Percentiles rank a stretch among this genome's conserved stretches.
phyloP scores from a whole-genome alignment of 2,888 invertebrate species.

The Drosophila aldrichi region DNA sequence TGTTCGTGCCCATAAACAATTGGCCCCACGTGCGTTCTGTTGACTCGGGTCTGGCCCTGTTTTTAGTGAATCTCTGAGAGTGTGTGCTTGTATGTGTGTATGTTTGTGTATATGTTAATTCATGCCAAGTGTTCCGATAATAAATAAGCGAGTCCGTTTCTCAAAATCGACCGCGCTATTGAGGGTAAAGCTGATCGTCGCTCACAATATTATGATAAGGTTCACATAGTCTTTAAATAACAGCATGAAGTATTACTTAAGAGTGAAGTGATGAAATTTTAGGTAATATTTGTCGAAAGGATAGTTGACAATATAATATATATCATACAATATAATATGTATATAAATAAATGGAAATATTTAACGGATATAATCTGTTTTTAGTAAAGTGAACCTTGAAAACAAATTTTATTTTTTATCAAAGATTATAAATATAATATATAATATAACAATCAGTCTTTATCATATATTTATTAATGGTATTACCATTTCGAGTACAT shows the following conservation, averaged over 20 bases:
- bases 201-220: conserved; percentile 23
- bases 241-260: neutral
- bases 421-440: neutral
- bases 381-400: neutral
- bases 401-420: neutral
- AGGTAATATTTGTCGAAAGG: neutral
- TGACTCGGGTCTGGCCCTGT: conserved; percentile 34
- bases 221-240: conserved; percentile 4
- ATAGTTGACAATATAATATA: neutral
- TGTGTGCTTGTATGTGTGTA: conserved; percentile 22
- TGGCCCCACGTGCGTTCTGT: conserved; percentile 60
- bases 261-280: neutral
- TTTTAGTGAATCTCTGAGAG: conserved; percentile 38
- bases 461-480: too few species aligned
- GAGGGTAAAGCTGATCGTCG: conserved; percentile 20
- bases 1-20: conserved; percentile 18
- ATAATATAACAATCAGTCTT: too few species aligned
- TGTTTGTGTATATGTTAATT: conserved; percentile 62
- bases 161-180: conserved; percentile 8
- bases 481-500: too few species aligned
- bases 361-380: neutral
- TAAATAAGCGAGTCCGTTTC: conserved; percentile 22
- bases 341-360: neutral
- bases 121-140: conserved; percentile 68
- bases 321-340: neutral